phyloP scores from a whole-genome alignment of 2,888 invertebrate species.

The Gymnocheta viridis region DNA sequence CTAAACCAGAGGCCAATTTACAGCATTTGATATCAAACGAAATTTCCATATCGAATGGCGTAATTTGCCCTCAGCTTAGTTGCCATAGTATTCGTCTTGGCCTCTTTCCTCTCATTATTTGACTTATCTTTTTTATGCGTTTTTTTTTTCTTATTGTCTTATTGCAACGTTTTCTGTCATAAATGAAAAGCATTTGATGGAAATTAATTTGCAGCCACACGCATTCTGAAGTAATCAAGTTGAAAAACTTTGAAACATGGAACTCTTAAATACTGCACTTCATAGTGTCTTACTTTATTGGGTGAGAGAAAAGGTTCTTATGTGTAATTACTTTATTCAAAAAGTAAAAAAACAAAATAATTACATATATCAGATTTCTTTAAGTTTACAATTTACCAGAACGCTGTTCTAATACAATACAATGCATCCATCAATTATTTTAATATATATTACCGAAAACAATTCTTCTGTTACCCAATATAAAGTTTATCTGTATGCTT shows the following conservation, averaged over 20 bases:
- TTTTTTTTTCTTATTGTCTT: background rate
- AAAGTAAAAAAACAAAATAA: too few relatives aligned
- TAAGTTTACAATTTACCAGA: too few relatives aligned
- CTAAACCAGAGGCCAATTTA: too few relatives aligned
- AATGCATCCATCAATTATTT: too few relatives aligned
- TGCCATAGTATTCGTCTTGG: too few relatives aligned
- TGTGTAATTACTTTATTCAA: background rate
- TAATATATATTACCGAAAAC: background rate
- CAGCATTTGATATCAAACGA: too few relatives aligned
- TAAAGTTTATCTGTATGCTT: conserved; percentile 15
- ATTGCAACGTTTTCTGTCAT: background rate
- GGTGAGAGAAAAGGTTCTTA: background rate
- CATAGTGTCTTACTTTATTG: background rate
- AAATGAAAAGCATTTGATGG: conserved; percentile 49
- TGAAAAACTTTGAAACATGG: conserved; percentile 63
- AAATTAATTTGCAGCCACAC: conserved; percentile 64
- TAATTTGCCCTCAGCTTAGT: too few relatives aligned
- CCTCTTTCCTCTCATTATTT: too few relatives aligned
- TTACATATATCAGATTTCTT: too few relatives aligned
- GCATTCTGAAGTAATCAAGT: conserved; percentile 58
- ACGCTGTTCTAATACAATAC: too few relatives aligned
- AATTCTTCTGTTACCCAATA: background rate
- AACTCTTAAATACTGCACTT: conserved; percentile 32
- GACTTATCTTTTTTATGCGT: background rate
- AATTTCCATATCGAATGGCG: too few relatives aligned